Percentiles rank a stretch among this genome's conserved stretches.
Evolutionary conservation across 2,888 invertebrate genomes (phyloP).

Genomic region (Autographa gamma): DNA sequence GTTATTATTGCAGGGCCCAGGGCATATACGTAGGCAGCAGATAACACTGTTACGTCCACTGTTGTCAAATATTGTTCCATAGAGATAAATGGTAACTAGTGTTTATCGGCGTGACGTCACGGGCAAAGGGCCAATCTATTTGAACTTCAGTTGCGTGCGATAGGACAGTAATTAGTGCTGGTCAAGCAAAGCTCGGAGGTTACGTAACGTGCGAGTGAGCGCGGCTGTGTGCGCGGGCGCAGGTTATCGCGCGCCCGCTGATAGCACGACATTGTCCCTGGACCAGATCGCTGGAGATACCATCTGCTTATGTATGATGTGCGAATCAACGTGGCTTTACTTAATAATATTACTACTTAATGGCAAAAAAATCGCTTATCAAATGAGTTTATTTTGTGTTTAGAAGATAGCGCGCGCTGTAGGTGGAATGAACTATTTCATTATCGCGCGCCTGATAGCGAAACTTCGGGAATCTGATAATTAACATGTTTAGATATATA

Average conservation of each 20-base stretch:
- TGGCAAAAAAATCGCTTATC: conserved; percentile 6
- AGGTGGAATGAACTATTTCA: conserved; percentile 11
- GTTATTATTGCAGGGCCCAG: no score
- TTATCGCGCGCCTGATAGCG: conserved; percentile 4
- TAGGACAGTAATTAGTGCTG: background rate
- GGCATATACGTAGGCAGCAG: background rate
- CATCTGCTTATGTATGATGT: background rate
- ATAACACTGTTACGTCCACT: background rate
- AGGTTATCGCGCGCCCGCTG: conserved; percentile 32
- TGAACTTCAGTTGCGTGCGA: background rate
- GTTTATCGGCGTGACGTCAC: background rate
- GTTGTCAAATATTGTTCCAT: background rate
- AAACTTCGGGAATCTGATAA: conserved; percentile 5
- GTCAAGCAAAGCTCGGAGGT: conserved; percentile 6
- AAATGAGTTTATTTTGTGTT: conserved; percentile 12
- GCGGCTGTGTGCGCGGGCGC: conserved; percentile 8
- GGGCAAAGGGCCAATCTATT: background rate
- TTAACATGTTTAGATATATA: background rate
- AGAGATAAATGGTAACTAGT: background rate
- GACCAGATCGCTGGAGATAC: conserved; percentile 10
- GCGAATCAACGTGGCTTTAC: background rate
- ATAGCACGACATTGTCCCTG: conserved; percentile 17
- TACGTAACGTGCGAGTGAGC: conserved; percentile 11
- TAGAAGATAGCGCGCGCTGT: conserved; percentile 22
- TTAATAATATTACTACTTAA: background rate